phyloP scores from a whole-genome alignment of 1,140 invertebrate genomes.

The Harlomillsia oculata region DNA sequence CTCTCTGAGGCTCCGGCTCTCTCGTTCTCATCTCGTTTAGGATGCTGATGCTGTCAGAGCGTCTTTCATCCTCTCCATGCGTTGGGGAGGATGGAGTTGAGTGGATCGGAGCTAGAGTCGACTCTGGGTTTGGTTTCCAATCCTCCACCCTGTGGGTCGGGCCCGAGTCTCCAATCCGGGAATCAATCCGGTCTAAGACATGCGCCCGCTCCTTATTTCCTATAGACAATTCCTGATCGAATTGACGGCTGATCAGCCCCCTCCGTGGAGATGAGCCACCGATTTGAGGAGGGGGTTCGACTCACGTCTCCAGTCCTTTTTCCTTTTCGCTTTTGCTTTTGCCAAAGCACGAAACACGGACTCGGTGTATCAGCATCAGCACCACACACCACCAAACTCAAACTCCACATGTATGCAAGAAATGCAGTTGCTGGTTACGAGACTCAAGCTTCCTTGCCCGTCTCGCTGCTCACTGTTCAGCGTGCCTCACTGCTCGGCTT shows the following conservation, averaged over 20 bases:
- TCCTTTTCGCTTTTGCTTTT: background rate
- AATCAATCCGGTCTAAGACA: conserved; percentile 33
- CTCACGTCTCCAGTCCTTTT: background rate
- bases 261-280: conserved; percentile 15
- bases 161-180: conserved; percentile 34
- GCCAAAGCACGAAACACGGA: background rate
- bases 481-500: background rate
- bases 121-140: conserved; percentile 34
- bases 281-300: conserved; percentile 14
- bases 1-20: too few species aligned
- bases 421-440: too few species aligned
- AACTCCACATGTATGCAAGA: background rate
- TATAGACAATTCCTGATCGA: conserved; percentile 35
- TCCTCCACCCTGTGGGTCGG: conserved; percentile 35
- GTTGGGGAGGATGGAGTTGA: background rate
- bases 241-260: conserved; percentile 35
- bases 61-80: too few species aligned
- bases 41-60: too few species aligned
- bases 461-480: too few species aligned
- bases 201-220: conserved; percentile 35
- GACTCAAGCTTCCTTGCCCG: too few species aligned
- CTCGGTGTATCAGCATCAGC: background rate
- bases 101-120: background rate
- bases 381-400: too few species aligned
- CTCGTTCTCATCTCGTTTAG: too few species aligned